A percentile compares a stretch with the other conserved stretches of the same genome.
These are phyloP conservation scores for Choloepus didactylus DNA, from an alignment of 2,797 vertebrate genomes.

Conservation along the genomic window DNA sequence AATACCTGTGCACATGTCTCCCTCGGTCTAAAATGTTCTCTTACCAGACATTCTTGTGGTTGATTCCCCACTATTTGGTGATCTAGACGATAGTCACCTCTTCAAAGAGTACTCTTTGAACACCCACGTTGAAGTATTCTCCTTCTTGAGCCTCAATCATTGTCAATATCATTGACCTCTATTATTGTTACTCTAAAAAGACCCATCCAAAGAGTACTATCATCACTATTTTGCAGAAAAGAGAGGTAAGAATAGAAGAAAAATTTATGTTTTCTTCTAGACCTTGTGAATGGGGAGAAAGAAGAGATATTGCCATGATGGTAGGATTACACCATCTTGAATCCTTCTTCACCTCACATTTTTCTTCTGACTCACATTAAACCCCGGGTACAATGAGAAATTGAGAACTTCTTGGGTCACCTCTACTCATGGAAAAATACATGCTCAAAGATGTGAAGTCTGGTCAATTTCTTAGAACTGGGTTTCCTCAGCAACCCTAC, in stretches of 20 bases:
- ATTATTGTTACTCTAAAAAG: too few relatives aligned
- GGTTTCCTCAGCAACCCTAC: too few relatives aligned
- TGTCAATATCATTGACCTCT: rapidly evolving
- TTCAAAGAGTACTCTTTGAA: too few relatives aligned
- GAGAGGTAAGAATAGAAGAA: neutral
- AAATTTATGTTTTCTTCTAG: neutral
- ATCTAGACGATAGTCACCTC: neutral
- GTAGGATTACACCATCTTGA: neutral
- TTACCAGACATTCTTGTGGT: too few relatives aligned
- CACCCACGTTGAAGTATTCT: rapidly evolving
- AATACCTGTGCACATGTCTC: too few relatives aligned
- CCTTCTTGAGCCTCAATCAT: rapidly evolving
- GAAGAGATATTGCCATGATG: too few relatives aligned
- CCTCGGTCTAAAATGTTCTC: neutral
- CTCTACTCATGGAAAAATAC: too few relatives aligned
- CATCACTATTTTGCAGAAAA: neutral
- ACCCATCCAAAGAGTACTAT: neutral
- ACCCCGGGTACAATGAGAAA: neutral
- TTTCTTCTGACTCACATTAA: neutral
- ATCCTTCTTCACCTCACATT: neutral
- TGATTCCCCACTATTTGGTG: neutral
- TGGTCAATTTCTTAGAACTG: neutral
- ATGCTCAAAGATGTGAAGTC: neutral
- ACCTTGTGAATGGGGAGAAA: rapidly evolving
- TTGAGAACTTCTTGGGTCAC: neutral